These are phyloP conservation scores for Drosophila suzukii DNA, from an alignment of 1,140 invertebrate species.

Conservation along the genomic window DNA sequence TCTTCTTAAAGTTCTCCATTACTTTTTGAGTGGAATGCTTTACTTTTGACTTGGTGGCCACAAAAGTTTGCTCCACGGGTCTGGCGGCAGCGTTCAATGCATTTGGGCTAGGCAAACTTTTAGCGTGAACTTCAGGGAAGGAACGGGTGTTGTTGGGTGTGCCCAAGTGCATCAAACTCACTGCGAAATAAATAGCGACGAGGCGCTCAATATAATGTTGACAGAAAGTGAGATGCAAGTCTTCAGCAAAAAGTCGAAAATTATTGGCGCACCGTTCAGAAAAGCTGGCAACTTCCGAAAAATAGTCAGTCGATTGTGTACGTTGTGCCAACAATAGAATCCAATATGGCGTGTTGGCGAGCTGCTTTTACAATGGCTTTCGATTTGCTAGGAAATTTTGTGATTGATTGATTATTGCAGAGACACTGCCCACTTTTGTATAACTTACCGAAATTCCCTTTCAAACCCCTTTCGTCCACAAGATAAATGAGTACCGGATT, in stretches of 20 bases:
- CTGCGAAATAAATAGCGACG: conserved; percentile 57
- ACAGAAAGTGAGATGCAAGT: conserved; percentile 76
- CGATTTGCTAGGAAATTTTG: conserved; percentile 48
- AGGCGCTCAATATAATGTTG: conserved; percentile 72
- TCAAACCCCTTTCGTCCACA: not conserved
- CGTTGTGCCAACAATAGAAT: conserved; percentile 64
- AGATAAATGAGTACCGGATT: not conserved
- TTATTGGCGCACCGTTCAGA: conserved; percentile 56
- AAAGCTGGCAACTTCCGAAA: conserved; percentile 42
- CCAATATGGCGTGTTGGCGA: conserved; percentile 65
- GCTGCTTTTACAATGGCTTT: conserved; percentile 47
- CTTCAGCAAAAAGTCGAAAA: conserved; percentile 70
- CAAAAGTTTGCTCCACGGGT: conserved; percentile 73
- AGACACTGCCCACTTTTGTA: conserved; percentile 37
- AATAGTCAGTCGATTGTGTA: conserved; percentile 32
- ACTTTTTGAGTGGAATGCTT: conserved; percentile 80
- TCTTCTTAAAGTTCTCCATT: conserved; percentile 77
- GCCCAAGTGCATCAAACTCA: conserved; percentile 72
- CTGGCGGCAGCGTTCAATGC: conserved; percentile 67
- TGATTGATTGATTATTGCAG: conserved; percentile 50
- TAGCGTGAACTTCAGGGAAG: conserved; percentile 14
- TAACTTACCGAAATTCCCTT: conserved; percentile 19
- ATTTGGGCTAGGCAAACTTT: conserved; percentile 69
- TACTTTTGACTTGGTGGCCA: conserved; percentile 78
- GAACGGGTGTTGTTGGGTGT: conserved; percentile 31